phyloP scores from a whole-genome alignment of 2,888 invertebrate species.

The Eupithecia insigniata region DNA sequence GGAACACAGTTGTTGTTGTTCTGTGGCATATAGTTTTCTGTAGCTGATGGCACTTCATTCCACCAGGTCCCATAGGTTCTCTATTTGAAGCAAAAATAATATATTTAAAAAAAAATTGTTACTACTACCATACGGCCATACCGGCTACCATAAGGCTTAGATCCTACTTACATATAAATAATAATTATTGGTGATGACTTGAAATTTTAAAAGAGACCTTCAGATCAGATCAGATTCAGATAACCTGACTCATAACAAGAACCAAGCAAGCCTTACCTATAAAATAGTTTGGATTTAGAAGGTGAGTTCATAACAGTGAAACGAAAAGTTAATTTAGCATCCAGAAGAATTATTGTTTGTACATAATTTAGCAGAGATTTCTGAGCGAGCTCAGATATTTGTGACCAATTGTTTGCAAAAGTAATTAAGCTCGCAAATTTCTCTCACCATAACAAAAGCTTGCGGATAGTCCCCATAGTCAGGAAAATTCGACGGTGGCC shows the following conservation, averaged over 20 bases:
- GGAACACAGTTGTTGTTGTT: constrained; percentile 87
- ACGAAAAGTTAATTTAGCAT: too few species aligned
- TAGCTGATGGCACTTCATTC: constrained; percentile 90
- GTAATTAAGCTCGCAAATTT: not conserved
- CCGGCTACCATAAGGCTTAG: too few species aligned
- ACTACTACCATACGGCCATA: too few species aligned
- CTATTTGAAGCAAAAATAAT: constrained; percentile 69
- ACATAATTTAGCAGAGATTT: not conserved
- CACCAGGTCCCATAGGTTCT: constrained; percentile 94
- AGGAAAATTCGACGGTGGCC: constrained; percentile 93
- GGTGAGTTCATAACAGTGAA: too few species aligned
- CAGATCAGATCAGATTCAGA: not conserved
- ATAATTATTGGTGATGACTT: too few species aligned
- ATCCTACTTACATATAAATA: not conserved
- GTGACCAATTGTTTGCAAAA: too few species aligned
- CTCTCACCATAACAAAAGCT: constrained; percentile 93
- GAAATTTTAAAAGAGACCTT: not conserved
- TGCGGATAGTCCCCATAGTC: constrained; percentile 96
- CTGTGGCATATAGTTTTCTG: constrained; percentile 89
- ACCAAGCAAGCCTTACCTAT: not conserved
- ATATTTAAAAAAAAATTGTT: not conserved
- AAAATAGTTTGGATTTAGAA: not conserved
- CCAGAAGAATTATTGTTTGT: not conserved
- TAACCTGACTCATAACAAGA: not conserved
- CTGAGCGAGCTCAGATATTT: too few species aligned